Conservation (phyloP, 2,888 invertebrate species). For the Arenicola marina region DNA sequence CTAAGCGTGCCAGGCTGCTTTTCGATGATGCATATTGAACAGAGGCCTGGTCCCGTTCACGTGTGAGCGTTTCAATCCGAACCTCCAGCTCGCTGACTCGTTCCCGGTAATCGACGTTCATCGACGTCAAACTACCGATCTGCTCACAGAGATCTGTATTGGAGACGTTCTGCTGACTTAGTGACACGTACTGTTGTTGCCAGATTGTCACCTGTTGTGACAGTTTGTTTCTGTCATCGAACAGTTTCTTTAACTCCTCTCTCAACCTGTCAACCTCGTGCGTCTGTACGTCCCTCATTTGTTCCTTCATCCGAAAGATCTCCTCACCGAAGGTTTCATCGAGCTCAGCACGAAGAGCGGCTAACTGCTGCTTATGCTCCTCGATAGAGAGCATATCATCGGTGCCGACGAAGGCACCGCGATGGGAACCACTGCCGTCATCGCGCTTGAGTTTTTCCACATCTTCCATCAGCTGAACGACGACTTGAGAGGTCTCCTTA, state of each 20-base stretch:
- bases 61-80: constrained; percentile 14
- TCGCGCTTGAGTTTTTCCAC: constrained; percentile 23
- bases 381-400: not conserved
- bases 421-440: not conserved
- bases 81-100: not conserved
- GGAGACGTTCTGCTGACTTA: constrained; percentile 29
- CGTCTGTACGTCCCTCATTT: constrained; percentile 18
- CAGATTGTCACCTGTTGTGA: constrained; percentile 18
- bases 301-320: constrained; percentile 36
- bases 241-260: constrained; percentile 13
- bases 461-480: constrained; percentile 31
- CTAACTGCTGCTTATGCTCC: constrained; percentile 15
- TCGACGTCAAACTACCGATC: constrained; percentile 19
- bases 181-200: constrained; percentile 27
- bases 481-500: constrained; percentile 19
- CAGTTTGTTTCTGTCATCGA: constrained; percentile 12
- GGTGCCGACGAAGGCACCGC: not conserved
- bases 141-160: constrained; percentile 25
- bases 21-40: not conserved
- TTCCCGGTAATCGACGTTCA: constrained; percentile 12
- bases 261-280: constrained; percentile 9
- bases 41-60: constrained; percentile 20
- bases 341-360: constrained; percentile 32
- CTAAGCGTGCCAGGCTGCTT: not conserved
- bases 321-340: constrained; percentile 39